These are phyloP conservation scores for Ranitomeya variabilis DNA, from an alignment of 2,113 vertebrate species.

Conservation along the genomic window DNA sequence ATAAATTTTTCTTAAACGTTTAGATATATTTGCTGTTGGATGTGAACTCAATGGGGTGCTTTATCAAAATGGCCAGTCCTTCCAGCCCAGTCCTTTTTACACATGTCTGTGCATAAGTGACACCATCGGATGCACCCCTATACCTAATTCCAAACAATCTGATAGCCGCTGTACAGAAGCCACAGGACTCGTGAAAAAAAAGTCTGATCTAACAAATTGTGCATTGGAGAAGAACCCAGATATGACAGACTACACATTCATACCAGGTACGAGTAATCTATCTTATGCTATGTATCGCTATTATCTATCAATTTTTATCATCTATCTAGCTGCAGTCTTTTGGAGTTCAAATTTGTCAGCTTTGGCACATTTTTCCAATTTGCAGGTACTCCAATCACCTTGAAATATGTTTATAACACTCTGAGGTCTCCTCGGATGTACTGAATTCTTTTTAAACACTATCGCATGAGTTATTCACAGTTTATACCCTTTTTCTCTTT, in stretches of 20 bases:
- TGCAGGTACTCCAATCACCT: no score
- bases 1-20: conserved; percentile 49
- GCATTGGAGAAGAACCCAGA: conserved; percentile 72
- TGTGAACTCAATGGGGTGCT: conserved; percentile 86
- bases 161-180: conserved; percentile 67
- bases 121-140: conserved; percentile 89
- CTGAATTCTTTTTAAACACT: no score
- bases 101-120: conserved; percentile 91
- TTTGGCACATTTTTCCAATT: no score
- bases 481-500: no score
- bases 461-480: no score
- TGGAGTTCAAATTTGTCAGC: no score
- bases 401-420: no score
- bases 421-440: no score
- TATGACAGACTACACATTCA: conserved; percentile 74
- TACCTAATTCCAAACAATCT: conserved; percentile 76
- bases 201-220: conserved; percentile 67
- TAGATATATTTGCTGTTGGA: conserved; percentile 91
- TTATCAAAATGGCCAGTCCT: conserved; percentile 88
- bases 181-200: conserved; percentile 65
- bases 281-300: not conserved
- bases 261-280: conserved; percentile 80
- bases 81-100: conserved; percentile 86
- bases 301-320: not conserved
- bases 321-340: not conserved